Evolutionary conservation across 2,888 invertebrate species (phyloP).

Genomic region (Yponomeuta evonymella): DNA sequence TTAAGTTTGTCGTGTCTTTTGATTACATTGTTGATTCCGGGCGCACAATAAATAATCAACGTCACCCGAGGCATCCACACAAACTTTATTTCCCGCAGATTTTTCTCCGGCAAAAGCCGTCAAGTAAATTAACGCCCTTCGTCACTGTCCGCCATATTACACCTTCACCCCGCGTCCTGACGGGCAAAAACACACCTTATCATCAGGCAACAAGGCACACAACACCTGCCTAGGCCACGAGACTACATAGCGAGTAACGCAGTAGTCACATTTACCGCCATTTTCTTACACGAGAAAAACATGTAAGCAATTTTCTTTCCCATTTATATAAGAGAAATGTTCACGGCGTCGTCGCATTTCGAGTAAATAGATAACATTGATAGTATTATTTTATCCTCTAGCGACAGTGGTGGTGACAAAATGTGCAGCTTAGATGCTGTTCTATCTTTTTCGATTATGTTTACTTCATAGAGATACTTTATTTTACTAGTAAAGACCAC

Average conservation of each 20-base stretch:
- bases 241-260: neutral
- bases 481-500: no score
- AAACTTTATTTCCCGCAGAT: neutral
- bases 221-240: neutral
- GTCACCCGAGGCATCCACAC: neutral
- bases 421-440: neutral
- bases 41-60: neutral
- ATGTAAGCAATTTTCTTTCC: neutral
- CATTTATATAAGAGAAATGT: neutral
- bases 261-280: conserved; percentile 2
- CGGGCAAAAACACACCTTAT: neutral
- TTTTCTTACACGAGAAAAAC: conserved; percentile 1
- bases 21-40: neutral
- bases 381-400: neutral
- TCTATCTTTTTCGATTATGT: no score
- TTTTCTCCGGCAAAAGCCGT: conserved; percentile 1
- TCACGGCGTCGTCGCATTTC: neutral
- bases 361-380: neutral
- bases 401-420: neutral
- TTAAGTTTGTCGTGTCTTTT: neutral
- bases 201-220: neutral
- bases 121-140: conserved; percentile 4
- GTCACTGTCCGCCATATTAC: conserved; percentile 2
- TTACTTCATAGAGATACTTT: no score
- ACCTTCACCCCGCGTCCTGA: neutral